Conservation (phyloP, 2,888 invertebrate species). For the Drosophila maculinotata region DNA sequence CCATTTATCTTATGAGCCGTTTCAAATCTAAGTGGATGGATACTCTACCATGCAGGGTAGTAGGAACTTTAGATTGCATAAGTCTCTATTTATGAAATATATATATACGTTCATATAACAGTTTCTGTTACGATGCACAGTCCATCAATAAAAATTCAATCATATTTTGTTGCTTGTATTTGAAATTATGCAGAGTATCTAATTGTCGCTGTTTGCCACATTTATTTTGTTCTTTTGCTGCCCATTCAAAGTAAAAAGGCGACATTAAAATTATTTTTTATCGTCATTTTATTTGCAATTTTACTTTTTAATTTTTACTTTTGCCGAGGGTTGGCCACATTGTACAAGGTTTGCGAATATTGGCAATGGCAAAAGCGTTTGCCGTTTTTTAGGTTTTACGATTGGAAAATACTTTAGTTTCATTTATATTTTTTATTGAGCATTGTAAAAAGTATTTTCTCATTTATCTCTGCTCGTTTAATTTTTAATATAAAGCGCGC, state of each 20-base stretch:
- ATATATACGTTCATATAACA: too few relatives aligned
- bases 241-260: slow-evolving; percentile 69
- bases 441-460: slow-evolving; percentile 57
- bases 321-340: slow-evolving; percentile 45
- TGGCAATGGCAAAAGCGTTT: slow-evolving; percentile 31
- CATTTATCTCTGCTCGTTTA: slow-evolving; percentile 67
- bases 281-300: slow-evolving; percentile 70
- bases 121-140: too few relatives aligned
- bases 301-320: slow-evolving; percentile 49
- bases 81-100: too few relatives aligned
- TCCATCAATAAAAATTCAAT: too few relatives aligned
- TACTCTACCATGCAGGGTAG: slow-evolving; percentile 13
- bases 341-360: slow-evolving; percentile 36
- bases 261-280: slow-evolving; percentile 80
- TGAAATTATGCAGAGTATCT: slow-evolving; percentile 30
- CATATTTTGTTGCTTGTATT: background rate
- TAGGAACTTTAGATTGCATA: background rate
- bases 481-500: slow-evolving; percentile 58
- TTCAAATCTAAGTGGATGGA: slow-evolving; percentile 38
- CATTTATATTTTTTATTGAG: slow-evolving; percentile 50
- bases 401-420: slow-evolving; percentile 68
- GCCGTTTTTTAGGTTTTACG: slow-evolving; percentile 41
- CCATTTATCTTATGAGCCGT: slow-evolving; percentile 49
- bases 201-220: background rate
- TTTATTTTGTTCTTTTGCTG: slow-evolving; percentile 1